A percentile compares a stretch with the other conserved stretches of the same genome.
Evolutionary conservation across 2,797 vertebrate genomes (phyloP).

Genomic region (Fundulus diaphanus): DNA sequence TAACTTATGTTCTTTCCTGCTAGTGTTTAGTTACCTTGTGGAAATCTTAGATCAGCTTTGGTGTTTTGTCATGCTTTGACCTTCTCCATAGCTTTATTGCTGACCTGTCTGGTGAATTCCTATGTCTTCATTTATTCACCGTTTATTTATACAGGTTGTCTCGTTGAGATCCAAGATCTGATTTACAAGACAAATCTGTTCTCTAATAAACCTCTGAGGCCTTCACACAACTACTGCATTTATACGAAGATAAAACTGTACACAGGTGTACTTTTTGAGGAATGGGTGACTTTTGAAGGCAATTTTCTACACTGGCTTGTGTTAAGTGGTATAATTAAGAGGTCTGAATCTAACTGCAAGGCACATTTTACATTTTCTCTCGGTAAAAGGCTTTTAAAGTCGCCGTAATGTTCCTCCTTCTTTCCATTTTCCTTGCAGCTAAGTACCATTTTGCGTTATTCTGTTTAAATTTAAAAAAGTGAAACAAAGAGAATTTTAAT

Average conservation of each 20-base stretch:
- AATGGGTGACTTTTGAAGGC: background rate
- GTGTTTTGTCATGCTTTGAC: background rate
- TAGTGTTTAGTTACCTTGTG: too few relatives aligned
- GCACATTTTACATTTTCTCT: background rate
- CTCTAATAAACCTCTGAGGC: background rate
- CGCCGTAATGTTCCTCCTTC: background rate
- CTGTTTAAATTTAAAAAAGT: background rate
- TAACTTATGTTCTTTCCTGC: too few relatives aligned
- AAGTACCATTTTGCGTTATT: background rate
- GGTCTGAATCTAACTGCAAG: background rate
- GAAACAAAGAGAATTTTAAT: background rate
- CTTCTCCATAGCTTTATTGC: background rate
- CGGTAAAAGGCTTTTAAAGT: background rate
- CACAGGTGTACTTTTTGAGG: background rate
- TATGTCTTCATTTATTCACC: background rate
- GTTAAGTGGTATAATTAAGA: background rate
- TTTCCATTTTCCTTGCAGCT: background rate
- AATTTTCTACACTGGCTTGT: background rate
- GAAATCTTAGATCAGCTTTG: too few relatives aligned
- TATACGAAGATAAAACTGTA: background rate
- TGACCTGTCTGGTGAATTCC: background rate
- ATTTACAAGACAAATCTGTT: background rate
- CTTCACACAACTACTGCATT: too few relatives aligned
- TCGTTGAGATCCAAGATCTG: too few relatives aligned
- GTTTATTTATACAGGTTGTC: too few relatives aligned